Evolutionary conservation across 2,113 vertebrate genomes (phyloP), one percentile per base, ranked within the genome.

Genomic region (Pollimyrus isidori): DNA sequence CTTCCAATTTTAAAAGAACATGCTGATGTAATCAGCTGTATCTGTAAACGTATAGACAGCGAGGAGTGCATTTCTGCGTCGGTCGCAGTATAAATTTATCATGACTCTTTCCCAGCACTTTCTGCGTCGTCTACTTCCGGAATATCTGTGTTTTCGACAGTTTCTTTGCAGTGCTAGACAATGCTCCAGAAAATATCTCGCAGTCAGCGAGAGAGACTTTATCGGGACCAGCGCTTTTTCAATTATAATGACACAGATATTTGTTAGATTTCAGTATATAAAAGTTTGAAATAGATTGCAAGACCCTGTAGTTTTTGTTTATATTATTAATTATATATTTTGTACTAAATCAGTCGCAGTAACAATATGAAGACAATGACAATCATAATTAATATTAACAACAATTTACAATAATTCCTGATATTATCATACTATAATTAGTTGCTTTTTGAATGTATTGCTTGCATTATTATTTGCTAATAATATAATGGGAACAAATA

Each of bases 1-100:
- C 90, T 93, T 94, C 87, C 90, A 93, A 93, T 93, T 93, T 93
- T 87, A 87, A 92, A 92, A 92, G 89, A 92, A 92, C 90, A 90
- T 90, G 89, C 90, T 88, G 90, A 91, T 91, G 90, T 93, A 91
- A 92, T 90, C 91, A 89, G 46, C 90, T 73, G 90, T 89, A 88
- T 89, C 90, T 89, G 88, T 89, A n/a, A 19, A 90, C 83, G 73
- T 89, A 90, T 83, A 90, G 85, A 90, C 87, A 91, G 58, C 88
- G 62, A 5, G 42, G 87, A 87, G 88, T 89, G 89, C 56, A 89
- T 90, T 92, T 89, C 80, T 89, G 85, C 56, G 26, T 82, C 80
- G 45, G 69, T 84, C 56, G n/a, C 56, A 73, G 73, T 88, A 89
- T 88, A 91, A 89, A 89, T 91, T 87, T 89, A 90, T 91, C 86